Evolutionary conservation across 2,797 vertebrate genomes (phyloP), one percentile per base, ranked within the genome.

Genomic region (Pipistrellus kuhlii): DNA sequence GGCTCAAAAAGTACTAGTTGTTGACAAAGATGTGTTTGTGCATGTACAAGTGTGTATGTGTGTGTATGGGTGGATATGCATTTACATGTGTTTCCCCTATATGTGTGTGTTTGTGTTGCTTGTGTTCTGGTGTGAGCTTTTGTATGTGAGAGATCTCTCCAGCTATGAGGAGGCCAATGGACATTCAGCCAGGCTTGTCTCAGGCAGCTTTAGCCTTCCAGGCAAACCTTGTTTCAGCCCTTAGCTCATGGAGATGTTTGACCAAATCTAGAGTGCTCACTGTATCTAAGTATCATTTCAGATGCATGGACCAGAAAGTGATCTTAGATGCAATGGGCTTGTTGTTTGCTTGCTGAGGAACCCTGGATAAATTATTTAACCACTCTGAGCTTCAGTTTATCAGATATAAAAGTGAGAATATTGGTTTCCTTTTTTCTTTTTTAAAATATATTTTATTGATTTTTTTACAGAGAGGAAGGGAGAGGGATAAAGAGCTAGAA

Each of bases 331-430:
- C 44, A 46, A 8, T 41, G 71, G 51, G 1, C 13, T 30, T 88
- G 41, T 18, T 10, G 5, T 27, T 66, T 21, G 9, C 35, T 85
- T 53, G 18, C 64, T 66, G 64, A 57, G 48, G 35, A 41, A 48
- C 51, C 27, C 11, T 30, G 71, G 30, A 30, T 68, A 38, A 64
- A 69, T 77, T 64, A 75, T 59, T 68, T 66, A 90, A 76, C 32
- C 38, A 59, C 53, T 82, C n/a, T 12, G 51, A 41, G 21, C 78
- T 89, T 89, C 20, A 62, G 66, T 20, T 76, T 89, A 77, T 82
- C 48, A 81, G 35, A 62, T 86, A 35, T 66, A 30, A 89, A 94
- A 84, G 41, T 30, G 68, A 94, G 68, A 93, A 81, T 21, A 66
- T 69, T 89, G 13, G 30, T 85, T 92, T 41, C 38, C 38, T 41